Evolutionary conservation across 2,113 vertebrate species (phyloP).

Genomic region (Peromyscus leucopus): DNA sequence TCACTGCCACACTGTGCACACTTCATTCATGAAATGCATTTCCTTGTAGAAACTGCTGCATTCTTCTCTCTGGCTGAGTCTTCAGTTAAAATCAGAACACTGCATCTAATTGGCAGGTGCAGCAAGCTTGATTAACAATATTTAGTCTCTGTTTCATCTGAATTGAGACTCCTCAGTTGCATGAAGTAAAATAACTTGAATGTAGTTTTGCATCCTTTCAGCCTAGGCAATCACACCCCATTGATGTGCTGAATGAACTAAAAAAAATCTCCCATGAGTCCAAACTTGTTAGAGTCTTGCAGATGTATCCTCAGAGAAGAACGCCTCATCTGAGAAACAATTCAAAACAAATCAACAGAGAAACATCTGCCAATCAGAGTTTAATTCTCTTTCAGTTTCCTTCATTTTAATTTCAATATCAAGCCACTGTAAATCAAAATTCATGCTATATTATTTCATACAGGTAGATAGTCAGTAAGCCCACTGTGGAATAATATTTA

Average conservation of each 20-base stretch:
- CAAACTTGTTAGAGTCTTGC: background rate
- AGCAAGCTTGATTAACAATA: background rate
- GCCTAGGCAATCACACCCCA: conserved; percentile 9
- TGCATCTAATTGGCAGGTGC: conserved; percentile 51
- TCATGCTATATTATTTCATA: background rate
- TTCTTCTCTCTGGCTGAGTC: background rate
- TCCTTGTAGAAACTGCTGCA: background rate
- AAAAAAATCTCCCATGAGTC: background rate
- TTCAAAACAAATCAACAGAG: background rate
- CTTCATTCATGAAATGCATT: background rate
- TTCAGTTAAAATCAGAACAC: background rate
- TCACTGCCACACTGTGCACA: rapidly evolving
- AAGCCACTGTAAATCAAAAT: conserved; percentile 19
- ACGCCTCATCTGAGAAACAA: background rate
- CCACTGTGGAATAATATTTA: background rate
- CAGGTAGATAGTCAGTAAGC: background rate
- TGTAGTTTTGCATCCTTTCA: conserved; percentile 25
- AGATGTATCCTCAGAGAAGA: background rate
- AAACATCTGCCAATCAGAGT: background rate
- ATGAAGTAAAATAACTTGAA: conserved; percentile 33
- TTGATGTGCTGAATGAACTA: conserved; percentile 17
- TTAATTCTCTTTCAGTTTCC: background rate
- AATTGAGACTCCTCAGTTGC: background rate
- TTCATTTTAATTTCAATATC: background rate
- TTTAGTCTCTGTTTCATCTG: conserved; percentile 40